phyloP scores from a whole-genome alignment of 2,888 invertebrate species.

The Leptopterna dolabrata region DNA sequence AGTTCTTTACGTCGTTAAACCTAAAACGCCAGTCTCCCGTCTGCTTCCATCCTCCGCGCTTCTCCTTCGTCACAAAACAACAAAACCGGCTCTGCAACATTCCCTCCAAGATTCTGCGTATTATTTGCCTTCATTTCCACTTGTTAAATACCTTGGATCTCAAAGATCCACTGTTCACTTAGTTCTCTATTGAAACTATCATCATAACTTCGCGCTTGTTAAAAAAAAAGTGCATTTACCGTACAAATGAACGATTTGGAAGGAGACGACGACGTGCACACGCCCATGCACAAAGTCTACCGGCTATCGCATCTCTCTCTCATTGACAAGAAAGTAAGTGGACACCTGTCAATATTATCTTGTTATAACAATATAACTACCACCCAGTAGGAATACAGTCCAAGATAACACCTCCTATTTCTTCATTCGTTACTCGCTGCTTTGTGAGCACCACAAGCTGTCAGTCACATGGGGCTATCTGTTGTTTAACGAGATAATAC shows the following conservation, averaged over 20 bases:
- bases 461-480: no score
- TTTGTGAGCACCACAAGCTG: no score
- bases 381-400: no score
- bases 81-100: not conserved
- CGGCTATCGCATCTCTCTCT: conserved; percentile 18
- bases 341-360: not conserved
- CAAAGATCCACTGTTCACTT: not conserved
- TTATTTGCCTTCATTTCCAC: not conserved
- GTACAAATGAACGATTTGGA: not conserved
- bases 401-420: no score
- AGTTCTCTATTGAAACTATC: not conserved
- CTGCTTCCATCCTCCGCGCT: not conserved
- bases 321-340: not conserved
- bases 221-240: not conserved
- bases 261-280: not conserved
- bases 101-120: not conserved
- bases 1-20: not conserved
- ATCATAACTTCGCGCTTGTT: not conserved
- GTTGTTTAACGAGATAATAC: no score
- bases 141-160: not conserved
- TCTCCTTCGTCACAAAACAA: not conserved
- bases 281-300: not conserved
- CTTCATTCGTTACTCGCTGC: no score
- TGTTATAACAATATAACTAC: no score
- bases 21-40: conserved; percentile 13